Base-by-base conservation (phyloP, 2,888 invertebrate species). In the Lasioglossum oenotherae region DNA sequence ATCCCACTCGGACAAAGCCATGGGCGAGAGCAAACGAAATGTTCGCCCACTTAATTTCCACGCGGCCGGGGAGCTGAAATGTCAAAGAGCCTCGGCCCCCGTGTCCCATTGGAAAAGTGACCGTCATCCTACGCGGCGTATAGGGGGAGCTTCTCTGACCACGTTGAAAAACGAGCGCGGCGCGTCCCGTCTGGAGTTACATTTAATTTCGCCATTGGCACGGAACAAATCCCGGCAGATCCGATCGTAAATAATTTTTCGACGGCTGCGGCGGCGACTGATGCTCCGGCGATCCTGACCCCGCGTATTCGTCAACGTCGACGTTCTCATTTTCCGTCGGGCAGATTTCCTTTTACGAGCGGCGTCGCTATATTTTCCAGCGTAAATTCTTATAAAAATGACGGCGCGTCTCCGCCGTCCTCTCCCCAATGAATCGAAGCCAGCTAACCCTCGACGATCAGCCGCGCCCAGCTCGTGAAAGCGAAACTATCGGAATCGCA, bases 181-280 rank as follows among this genome's bases (percentile, higher is more conserved):
- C 82, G 57, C 46, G 12, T 38, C 23, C 41, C 35, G n/a, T 27
- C 19, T 38, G 49, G 71, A 71, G 44, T 12, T 60, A 16, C 31
- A 27, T 78, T 84, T 75, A 78, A 84, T 84, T 84, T 10, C 78
- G 78, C 69, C 12, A 71, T 35, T 4, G 10, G n/a, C 31, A 14
- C 75, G 44, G 53, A 38, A 79, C 72, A 75, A 85, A 85, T 85
- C 79, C 79, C 44, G 12, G 64, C 53, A 84, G 72, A 84, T 85
- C 84, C 79, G 71, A 72, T 75, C 75, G 84, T 79, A 85, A 79
- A 85, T 84, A 85, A 84, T 79, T 79, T 85, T 79, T 71, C 27
- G 31, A 10, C 31, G 46, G 23, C 4, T n/a, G 23, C 38, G 46
- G 16, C 27, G 46, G 27, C 5, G 38, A 8, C 41, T 53, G 67